Conservation (phyloP, 2,113 vertebrate species). For the Smithornis capensis region DNA sequence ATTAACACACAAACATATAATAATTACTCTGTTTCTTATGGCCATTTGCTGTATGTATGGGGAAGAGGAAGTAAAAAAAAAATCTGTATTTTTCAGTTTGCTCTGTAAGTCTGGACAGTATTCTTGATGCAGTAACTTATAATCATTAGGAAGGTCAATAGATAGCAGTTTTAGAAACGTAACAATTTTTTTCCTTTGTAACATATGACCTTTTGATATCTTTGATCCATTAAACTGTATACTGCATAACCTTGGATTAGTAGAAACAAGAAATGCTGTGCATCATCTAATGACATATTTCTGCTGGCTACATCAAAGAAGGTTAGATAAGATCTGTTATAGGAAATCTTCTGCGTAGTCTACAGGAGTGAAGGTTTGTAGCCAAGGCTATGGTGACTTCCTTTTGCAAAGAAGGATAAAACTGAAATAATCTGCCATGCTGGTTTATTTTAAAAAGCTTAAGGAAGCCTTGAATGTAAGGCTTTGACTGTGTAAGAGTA, state of each 20-base stretch:
- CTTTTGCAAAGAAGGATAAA: constrained; percentile 13
- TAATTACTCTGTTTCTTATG: background rate
- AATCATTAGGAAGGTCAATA: background rate
- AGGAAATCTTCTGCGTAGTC: constrained; percentile 12
- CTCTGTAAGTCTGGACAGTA: background rate
- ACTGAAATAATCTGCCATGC: background rate
- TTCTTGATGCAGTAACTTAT: background rate
- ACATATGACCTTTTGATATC: background rate
- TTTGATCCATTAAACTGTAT: constrained; percentile 17
- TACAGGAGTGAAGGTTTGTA: constrained; percentile 15
- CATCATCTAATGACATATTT: constrained; percentile 11
- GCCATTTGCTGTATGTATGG: background rate
- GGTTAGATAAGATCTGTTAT: constrained; percentile 37
- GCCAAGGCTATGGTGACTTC: constrained; percentile 16
- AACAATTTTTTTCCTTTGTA: constrained; percentile 6
- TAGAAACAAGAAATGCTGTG: constrained; percentile 30
- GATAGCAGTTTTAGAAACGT: constrained; percentile 4
- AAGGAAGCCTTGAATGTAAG: background rate
- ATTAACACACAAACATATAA: background rate
- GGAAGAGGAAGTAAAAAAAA: background rate
- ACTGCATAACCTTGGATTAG: constrained; percentile 53
- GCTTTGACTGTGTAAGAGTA: background rate
- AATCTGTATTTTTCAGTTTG: background rate
- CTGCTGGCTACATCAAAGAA: constrained; percentile 33
- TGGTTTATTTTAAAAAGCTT: constrained; percentile 21